Conservation (phyloP, 2,113 vertebrate genomes). For the Chloebia gouldiae region DNA sequence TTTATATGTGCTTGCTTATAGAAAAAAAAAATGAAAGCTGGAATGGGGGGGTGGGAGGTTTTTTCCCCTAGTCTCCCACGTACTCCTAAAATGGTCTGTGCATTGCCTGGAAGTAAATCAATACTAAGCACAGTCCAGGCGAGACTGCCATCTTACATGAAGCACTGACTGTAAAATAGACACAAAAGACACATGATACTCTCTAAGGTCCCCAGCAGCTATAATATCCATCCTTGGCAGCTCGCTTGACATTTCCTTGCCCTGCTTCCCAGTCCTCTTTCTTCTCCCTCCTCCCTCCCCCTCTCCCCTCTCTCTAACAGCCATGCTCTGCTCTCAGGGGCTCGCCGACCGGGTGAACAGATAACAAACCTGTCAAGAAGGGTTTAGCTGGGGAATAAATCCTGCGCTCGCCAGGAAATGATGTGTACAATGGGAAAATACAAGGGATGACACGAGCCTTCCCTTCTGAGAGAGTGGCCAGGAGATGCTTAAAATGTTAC, state of each 20-base stretch:
- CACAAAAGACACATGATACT: constrained; percentile 79
- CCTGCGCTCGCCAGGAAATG: constrained; percentile 79
- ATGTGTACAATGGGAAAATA: constrained; percentile 80
- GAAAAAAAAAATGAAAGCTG: neutral
- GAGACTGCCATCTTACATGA: constrained; percentile 81
- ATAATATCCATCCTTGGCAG: constrained; percentile 87
- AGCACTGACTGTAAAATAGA: constrained; percentile 81
- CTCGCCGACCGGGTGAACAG: constrained; percentile 82
- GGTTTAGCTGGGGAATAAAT: constrained; percentile 84
- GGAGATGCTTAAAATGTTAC: constrained; percentile 77
- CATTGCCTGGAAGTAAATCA: constrained; percentile 74
- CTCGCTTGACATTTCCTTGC: constrained; percentile 91
- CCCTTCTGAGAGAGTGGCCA: constrained; percentile 74
- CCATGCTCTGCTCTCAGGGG: constrained; percentile 80
- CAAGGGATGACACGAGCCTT: constrained; percentile 76
- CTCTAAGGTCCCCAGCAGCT: constrained; percentile 84
- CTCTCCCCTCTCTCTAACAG: constrained; percentile 73
- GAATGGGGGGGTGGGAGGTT: neutral
- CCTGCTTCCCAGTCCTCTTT: constrained; percentile 77
- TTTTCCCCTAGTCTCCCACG: constrained; percentile 23
- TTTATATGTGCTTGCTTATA: constrained; percentile 11
- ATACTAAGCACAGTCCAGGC: constrained; percentile 73
- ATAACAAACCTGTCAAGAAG: constrained; percentile 90
- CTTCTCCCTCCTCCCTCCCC: constrained; percentile 46
- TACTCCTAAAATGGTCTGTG: constrained; percentile 66